Evolutionary conservation across 2,888 invertebrate genomes (phyloP).

Genomic region (Sisyra terminalis): DNA sequence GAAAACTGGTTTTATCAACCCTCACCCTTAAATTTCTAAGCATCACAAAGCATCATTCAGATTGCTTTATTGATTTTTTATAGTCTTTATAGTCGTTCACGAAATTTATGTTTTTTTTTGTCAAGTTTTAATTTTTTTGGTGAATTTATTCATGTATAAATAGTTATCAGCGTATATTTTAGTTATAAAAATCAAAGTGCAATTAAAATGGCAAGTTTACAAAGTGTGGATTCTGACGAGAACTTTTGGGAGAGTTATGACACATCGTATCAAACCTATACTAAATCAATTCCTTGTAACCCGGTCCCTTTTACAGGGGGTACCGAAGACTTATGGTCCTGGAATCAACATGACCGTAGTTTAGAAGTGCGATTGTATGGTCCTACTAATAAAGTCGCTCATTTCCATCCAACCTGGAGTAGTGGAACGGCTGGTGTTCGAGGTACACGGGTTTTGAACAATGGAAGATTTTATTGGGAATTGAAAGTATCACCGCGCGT

Average conservation of each 20-base stretch:
- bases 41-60: too few species aligned
- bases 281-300: background rate
- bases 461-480: constrained; percentile 49
- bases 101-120: too few species aligned
- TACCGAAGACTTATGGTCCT: constrained; percentile 50
- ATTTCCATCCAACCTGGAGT: constrained; percentile 62
- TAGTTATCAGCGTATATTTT: too few species aligned
- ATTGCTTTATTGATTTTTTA: too few species aligned
- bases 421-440: constrained; percentile 56
- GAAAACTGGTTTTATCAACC: too few species aligned
- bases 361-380: constrained; percentile 40
- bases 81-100: too few species aligned
- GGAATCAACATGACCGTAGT: constrained; percentile 41
- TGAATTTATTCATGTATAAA: too few species aligned
- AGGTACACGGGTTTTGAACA: constrained; percentile 46
- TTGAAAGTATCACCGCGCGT: constrained; percentile 42
- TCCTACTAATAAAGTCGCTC: constrained; percentile 35
- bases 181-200: too few species aligned
- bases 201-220: background rate
- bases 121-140: too few species aligned
- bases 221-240: background rate
- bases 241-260: background rate
- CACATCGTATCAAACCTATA: background rate
- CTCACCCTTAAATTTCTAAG: too few species aligned
- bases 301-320: constrained; percentile 27